phyloP scores from a whole-genome alignment of 2,797 vertebrate species.

The Rhyacichthys aspro region DNA sequence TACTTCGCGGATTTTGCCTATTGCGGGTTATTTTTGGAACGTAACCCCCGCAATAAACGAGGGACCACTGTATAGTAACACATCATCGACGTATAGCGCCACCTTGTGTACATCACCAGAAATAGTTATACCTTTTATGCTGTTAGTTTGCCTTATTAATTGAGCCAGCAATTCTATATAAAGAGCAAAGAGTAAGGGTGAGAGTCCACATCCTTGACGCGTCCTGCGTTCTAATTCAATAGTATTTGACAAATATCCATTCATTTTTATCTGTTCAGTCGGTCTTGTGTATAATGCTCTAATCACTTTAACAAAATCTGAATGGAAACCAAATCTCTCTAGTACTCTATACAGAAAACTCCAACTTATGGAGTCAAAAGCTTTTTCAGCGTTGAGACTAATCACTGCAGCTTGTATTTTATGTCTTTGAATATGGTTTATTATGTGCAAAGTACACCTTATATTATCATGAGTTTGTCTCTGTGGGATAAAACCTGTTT shows the following conservation, averaged over 20 bases:
- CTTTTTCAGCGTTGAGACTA: no score
- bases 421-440: no score
- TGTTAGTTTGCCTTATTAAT: background rate
- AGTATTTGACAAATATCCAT: background rate
- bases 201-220: background rate
- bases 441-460: no score
- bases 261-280: background rate
- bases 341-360: background rate
- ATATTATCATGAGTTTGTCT: no score
- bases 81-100: background rate
- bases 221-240: background rate
- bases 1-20: no score
- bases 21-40: no score
- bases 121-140: background rate
- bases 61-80: no score
- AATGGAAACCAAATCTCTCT: conserved; percentile 2
- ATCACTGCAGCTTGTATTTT: no score
- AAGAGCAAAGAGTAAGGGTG: background rate
- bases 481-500: background rate
- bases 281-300: background rate
- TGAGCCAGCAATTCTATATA: no score
- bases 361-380: no score
- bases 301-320: background rate
- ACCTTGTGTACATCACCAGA: background rate
- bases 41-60: no score